phyloP scores from a whole-genome alignment of 2,113 vertebrate species.

The Podocnemis expansa region DNA sequence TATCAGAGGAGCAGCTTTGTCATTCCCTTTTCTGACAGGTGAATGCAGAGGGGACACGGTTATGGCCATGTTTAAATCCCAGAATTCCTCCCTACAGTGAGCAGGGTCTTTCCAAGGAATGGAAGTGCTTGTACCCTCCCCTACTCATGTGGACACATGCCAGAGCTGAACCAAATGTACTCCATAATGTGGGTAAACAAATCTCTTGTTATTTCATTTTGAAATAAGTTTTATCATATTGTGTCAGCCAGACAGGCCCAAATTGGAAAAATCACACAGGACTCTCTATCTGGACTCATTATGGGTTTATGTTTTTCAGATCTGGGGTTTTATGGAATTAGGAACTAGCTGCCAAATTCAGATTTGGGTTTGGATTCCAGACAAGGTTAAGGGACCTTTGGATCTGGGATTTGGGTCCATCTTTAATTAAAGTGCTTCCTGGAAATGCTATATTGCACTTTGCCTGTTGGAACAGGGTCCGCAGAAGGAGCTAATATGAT shows the following conservation, averaged over 20 bases:
- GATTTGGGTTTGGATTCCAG: not conserved
- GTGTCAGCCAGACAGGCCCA: not conserved
- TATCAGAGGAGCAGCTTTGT: not conserved
- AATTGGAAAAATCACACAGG: not conserved
- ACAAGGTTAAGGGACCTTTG: not conserved
- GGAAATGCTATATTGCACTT: conserved; percentile 22
- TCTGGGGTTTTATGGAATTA: not conserved
- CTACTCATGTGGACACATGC: not conserved
- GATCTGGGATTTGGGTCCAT: rapidly evolving
- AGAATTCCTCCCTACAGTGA: not conserved
- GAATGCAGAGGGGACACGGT: not conserved
- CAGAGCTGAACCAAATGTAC: not conserved
- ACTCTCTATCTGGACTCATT: not conserved
- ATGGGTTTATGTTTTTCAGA: not conserved
- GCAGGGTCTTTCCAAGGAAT: not conserved
- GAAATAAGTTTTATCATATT: not conserved
- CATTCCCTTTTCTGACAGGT: not conserved
- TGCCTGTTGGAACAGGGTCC: conserved; percentile 31
- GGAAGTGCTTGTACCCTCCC: rapidly evolving
- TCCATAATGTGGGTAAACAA: not conserved
- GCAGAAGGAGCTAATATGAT: not conserved
- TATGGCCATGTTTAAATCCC: not conserved
- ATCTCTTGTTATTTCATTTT: not conserved
- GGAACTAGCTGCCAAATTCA: not conserved
- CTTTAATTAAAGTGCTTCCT: conserved; percentile 1